These are phyloP conservation scores for Clamator glandarius DNA, from an alignment of 2,797 vertebrate genomes.

Conservation along the genomic window DNA sequence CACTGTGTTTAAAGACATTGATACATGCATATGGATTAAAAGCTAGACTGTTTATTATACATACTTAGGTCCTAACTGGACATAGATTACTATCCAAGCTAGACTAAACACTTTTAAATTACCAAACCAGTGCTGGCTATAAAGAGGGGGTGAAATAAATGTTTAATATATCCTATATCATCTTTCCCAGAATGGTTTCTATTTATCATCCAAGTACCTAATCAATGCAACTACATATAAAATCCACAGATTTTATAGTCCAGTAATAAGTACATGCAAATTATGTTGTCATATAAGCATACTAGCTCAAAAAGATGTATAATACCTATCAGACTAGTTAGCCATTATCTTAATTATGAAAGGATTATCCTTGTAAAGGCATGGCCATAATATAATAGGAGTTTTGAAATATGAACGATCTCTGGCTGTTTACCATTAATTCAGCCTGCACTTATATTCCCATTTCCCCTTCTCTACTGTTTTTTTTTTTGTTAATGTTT, in stretches of 20 bases:
- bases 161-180: conserved; percentile 60
- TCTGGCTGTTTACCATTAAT: conserved; percentile 53
- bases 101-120: conserved; percentile 57
- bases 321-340: conserved; percentile 52
- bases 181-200: conserved; percentile 50
- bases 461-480: conserved; percentile 56
- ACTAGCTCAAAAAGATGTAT: conserved; percentile 50
- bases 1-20: background rate
- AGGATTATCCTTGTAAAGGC: conserved; percentile 40
- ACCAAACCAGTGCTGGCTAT: background rate
- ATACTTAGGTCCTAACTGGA: conserved; percentile 29
- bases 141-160: conserved; percentile 48
- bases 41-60: conserved; percentile 5
- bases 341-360: conserved; percentile 56
- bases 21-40: conserved; percentile 1
- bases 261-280: conserved; percentile 65
- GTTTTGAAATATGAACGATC: conserved; percentile 42
- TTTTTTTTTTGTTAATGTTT: conserved; percentile 65
- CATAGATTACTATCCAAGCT: conserved; percentile 32
- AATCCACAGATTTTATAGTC: conserved; percentile 49
- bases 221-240: conserved; percentile 57
- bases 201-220: conserved; percentile 53
- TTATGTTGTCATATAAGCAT: conserved; percentile 50
- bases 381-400: conserved; percentile 34
- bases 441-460: conserved; percentile 35